phyloP scores from a whole-genome alignment of 2,797 vertebrate species.

The Streptopelia turtur region DNA sequence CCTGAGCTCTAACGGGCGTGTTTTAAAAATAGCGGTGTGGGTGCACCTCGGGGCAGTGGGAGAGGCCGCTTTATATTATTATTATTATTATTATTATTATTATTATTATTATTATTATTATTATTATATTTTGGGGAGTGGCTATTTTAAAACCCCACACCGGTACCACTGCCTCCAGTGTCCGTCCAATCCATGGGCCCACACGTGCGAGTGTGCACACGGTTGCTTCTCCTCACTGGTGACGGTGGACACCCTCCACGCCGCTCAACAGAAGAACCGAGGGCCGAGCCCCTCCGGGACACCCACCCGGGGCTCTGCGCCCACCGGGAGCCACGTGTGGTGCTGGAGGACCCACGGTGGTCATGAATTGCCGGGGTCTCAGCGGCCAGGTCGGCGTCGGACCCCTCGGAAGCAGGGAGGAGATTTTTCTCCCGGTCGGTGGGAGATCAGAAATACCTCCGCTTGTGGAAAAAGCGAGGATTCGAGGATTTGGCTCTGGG shows the following conservation, averaged over 20 bases:
- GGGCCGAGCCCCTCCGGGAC: not conserved
- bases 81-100: too few relatives aligned
- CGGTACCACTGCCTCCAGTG: not conserved
- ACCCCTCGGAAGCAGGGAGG: not conserved
- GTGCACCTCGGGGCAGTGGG: not conserved
- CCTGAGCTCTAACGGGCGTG: not conserved
- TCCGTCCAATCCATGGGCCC: not conserved
- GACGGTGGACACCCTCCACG: not conserved
- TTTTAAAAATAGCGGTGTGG: not conserved
- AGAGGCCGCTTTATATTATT: not conserved
- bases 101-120: not conserved
- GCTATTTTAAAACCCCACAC: not conserved
- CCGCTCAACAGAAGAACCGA: not conserved
- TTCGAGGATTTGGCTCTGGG: not conserved
- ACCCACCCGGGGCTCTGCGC: not conserved
- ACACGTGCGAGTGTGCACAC: not conserved
- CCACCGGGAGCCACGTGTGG: not conserved
- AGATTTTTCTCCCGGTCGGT: rapidly evolving
- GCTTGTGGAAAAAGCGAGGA: not conserved
- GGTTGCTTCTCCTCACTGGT: not conserved
- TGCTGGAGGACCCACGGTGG: not conserved
- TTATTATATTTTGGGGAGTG: not conserved
- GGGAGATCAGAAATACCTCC: not conserved
- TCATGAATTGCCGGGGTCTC: not conserved
- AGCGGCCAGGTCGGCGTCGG: not conserved